Evolutionary conservation across 2,888 invertebrate genomes (phyloP), one percentile per base, ranked within the genome.

Genomic region (Drosophila sordidula): DNA sequence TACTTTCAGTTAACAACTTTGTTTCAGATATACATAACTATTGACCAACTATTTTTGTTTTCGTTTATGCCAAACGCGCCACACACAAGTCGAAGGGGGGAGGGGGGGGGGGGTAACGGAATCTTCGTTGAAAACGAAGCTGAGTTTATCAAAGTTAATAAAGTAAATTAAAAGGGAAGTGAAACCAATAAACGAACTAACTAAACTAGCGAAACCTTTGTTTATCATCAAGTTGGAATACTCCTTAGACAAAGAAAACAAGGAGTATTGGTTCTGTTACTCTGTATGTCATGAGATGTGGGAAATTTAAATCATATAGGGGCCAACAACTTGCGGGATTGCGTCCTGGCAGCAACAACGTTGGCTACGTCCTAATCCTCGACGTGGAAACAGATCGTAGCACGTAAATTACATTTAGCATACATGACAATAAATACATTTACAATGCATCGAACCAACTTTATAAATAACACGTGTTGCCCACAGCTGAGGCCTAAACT

Each of bases 1-100:
- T 81, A 84, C 78, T 78, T 79, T 79, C 86, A 85, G 86, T 83
- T 83, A 83, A 83, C 83, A 83, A 83, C 82, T 82, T 75, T 82
- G 62, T 65, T 80, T 62, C 71, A 75, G 66, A 66, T 66, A 75
- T 70, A 66, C 70, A 66, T 75, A 75, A 75, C 75, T 75, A 68
- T 75, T 75, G 75, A 75, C 71, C 75, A 76, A 76, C 73, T 72
- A 72, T 75, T 41, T 52, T 55, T 41, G 9, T 22, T 51, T 25
- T 14, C 22, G 39, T 34, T 47, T 42, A 32, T 56, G 57, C 76
- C 59, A 57, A 49, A 34, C 54, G 57, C 67, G 75, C 71, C 26
- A 41, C 56, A 18, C 55, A 45, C 22, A 49, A 41, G 52, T 51
- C 44, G 9, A 0, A 9, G 16, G 6, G 2, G 16, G 16, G 8